These are phyloP conservation scores for Manis javanica DNA, from an alignment of 2,797 vertebrate species.

Conservation along the genomic window DNA sequence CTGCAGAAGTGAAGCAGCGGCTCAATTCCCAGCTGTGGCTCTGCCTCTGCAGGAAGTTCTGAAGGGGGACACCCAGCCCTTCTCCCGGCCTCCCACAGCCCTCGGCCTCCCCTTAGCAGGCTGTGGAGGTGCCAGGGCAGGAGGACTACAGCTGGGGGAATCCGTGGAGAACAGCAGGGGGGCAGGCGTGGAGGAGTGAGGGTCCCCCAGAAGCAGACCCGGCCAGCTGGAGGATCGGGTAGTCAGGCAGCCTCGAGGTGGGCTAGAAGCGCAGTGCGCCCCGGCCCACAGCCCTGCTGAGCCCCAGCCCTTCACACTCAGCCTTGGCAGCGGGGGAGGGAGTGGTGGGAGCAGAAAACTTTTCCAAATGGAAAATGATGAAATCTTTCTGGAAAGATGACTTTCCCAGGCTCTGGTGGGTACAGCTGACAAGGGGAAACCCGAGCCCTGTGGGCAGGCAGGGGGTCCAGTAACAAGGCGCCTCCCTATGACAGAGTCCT, in stretches of 20 bases:
- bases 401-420: conserved; percentile 71
- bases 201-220: neutral
- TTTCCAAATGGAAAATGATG: conserved; percentile 79
- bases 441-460: conserved; percentile 69
- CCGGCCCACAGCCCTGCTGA: neutral
- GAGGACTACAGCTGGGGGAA: accelerated
- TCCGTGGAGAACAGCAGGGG: accelerated
- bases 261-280: neutral
- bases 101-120: neutral
- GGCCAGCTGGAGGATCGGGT: neutral
- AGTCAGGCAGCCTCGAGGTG: neutral
- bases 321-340: neutral
- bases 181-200: neutral
- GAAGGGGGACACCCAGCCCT: neutral
- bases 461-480: conserved; percentile 56
- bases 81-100: neutral
- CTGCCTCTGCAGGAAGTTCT: neutral
- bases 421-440: conserved; percentile 70
- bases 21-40: neutral
- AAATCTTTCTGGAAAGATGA: conserved; percentile 72
- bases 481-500: neutral
- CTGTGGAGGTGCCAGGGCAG: neutral
- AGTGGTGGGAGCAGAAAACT: neutral
- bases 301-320: neutral
- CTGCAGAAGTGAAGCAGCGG: neutral